Conservation (phyloP, 2,797 vertebrate species). For the Coregonus sp. region DNA sequence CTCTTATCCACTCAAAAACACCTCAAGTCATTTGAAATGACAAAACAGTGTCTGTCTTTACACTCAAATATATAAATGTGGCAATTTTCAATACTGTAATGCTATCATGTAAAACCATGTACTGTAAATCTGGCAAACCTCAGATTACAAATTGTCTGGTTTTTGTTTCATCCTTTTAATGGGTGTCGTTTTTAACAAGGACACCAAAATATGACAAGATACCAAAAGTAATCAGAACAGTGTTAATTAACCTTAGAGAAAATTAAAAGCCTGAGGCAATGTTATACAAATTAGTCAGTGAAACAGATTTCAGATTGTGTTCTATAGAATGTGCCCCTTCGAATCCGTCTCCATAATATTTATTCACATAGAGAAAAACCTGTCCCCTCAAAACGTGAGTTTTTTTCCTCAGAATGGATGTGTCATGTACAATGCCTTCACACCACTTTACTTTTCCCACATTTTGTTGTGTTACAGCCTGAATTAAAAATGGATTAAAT, state of each 20-base stretch:
- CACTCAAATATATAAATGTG: too few species aligned
- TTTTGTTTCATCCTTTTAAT: not conserved
- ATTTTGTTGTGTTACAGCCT: too few species aligned
- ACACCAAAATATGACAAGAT: not conserved
- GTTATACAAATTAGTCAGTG: not conserved
- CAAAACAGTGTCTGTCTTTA: not conserved
- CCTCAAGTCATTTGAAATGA: not conserved
- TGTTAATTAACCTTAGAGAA: not conserved
- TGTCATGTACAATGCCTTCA: too few species aligned
- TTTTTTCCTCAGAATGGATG: too few species aligned
- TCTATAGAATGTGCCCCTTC: not conserved
- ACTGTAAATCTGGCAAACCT: not conserved
- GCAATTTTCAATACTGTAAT: not conserved
- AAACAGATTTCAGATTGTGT: not conserved
- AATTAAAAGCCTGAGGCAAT: not conserved
- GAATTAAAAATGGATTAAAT: too few species aligned
- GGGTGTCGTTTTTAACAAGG: not conserved
- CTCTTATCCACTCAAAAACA: not conserved
- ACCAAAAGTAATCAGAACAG: not conserved
- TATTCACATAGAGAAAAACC: not conserved
- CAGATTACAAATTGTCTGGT: not conserved
- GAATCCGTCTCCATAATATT: not conserved
- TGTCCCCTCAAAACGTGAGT: not conserved
- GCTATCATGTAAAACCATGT: too few species aligned
- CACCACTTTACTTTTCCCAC: too few species aligned